These are phyloP conservation scores for Lethocerus indicus DNA, from an alignment of 1,140 invertebrate species.

Conservation along the genomic window DNA sequence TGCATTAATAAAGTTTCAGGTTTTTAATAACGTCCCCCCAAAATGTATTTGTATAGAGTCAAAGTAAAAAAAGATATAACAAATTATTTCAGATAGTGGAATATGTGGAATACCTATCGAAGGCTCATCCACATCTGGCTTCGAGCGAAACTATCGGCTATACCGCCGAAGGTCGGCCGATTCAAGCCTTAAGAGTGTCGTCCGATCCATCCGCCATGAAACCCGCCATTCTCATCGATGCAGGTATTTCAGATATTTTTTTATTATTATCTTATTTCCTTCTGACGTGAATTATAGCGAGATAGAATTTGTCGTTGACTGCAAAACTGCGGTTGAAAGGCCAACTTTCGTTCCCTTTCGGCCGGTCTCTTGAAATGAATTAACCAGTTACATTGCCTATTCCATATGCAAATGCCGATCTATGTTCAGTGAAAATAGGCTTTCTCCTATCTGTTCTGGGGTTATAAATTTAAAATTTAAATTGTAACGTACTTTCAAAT, in stretches of 20 bases:
- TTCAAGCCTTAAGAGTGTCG: conserved; percentile 47
- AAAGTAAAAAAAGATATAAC: too few species aligned
- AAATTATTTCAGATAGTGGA: conserved; percentile 25
- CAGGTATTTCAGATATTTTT: conserved; percentile 26
- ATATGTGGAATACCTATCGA: conserved; percentile 39
- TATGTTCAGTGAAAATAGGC: too few species aligned
- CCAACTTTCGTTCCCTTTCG: not conserved
- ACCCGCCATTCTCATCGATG: conserved; percentile 39
- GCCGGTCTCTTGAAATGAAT: not conserved
- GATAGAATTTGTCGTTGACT: not conserved
- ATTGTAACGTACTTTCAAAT: too few species aligned
- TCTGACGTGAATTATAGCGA: not conserved
- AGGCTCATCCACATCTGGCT: conserved; percentile 48
- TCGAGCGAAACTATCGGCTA: conserved; percentile 53
- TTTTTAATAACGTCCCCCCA: too few species aligned
- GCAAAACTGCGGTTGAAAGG: not conserved
- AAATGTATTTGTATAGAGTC: too few species aligned
- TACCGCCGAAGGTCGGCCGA: conserved; percentile 51
- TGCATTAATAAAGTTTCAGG: too few species aligned
- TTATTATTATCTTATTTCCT: not conserved
- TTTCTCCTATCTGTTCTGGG: too few species aligned
- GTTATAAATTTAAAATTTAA: too few species aligned
- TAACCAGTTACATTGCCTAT: not conserved
- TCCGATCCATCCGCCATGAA: conserved; percentile 30
- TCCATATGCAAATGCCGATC: not conserved